phyloP scores from a whole-genome alignment of 2,888 invertebrate genomes.

The Drosophila neotestacea region DNA sequence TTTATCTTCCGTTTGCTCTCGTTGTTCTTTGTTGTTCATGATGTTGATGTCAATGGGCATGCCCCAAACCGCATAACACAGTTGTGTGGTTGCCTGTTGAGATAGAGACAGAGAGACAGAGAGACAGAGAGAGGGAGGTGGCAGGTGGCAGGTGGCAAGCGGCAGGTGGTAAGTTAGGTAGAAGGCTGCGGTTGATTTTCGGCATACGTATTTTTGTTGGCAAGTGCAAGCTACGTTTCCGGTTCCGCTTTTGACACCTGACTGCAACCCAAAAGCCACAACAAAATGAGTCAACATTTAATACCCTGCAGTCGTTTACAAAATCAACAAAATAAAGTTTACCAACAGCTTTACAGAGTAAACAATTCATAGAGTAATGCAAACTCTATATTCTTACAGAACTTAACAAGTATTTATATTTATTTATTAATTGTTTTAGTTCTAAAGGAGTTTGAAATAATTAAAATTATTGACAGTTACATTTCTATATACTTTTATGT shows the following conservation, averaged over 20 bases:
- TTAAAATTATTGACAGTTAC: too few species aligned
- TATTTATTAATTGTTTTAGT: too few species aligned
- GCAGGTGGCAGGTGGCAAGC: not conserved
- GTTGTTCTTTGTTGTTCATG: not conserved
- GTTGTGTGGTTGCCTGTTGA: slow-evolving; percentile 33
- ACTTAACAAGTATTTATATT: too few species aligned
- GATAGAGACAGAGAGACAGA: too few species aligned
- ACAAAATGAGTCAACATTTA: slow-evolving; percentile 30
- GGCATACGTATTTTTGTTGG: slow-evolving; percentile 39
- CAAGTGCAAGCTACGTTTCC: slow-evolving; percentile 53
- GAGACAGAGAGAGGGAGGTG: not conserved
- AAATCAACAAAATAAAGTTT: not conserved
- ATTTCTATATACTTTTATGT: too few species aligned
- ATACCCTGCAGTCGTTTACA: slow-evolving; percentile 10
- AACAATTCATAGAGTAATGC: not conserved
- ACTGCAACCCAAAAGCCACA: slow-evolving; percentile 19
- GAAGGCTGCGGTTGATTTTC: slow-evolving; percentile 36
- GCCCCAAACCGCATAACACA: slow-evolving; percentile 47
- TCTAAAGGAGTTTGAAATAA: too few species aligned
- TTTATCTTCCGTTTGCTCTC: slow-evolving; percentile 13
- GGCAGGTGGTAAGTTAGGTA: not conserved
- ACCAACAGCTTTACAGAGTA: not conserved
- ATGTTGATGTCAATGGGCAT: slow-evolving; percentile 15
- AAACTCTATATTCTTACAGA: too few species aligned
- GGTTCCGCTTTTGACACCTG: slow-evolving; percentile 63